phyloP scores from a whole-genome alignment of 2,113 vertebrate genomes.

The Eonycteris spelaea region DNA sequence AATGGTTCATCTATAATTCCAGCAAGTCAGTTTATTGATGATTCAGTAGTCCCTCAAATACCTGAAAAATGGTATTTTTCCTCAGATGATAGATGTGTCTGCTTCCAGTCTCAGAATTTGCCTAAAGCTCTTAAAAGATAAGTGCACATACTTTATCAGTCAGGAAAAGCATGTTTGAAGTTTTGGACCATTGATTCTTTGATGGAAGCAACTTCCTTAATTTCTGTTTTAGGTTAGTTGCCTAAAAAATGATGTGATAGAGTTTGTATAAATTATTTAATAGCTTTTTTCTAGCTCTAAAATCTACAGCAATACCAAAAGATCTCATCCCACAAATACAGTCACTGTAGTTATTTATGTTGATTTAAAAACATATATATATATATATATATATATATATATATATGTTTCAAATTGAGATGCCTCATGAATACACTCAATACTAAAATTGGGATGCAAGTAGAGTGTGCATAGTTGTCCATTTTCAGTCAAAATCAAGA shows the following conservation, averaged over 20 bases:
- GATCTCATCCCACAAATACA: background rate
- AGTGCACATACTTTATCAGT: background rate
- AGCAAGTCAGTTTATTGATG: background rate
- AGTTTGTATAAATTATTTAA: background rate
- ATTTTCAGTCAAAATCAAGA: background rate
- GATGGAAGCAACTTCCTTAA: background rate
- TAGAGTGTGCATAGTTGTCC: background rate
- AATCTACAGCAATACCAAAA: background rate
- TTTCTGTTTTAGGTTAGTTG: background rate
- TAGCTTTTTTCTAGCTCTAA: background rate
- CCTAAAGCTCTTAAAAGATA: background rate
- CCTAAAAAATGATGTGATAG: background rate
- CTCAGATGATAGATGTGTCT: slow-evolving; percentile 14
- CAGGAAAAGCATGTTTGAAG: background rate
- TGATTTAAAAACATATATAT: background rate
- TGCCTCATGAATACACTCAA: background rate
- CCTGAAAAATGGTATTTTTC: background rate
- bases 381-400: background rate
- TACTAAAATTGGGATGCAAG: background rate
- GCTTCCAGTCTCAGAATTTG: background rate
- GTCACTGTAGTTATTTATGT: background rate
- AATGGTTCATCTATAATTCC: background rate
- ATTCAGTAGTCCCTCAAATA: background rate
- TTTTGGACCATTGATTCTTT: background rate
- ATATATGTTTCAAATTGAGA: background rate